These are phyloP conservation scores for Diarsia rubi DNA, from an alignment of 2,888 invertebrate species.

Conservation along the genomic window DNA sequence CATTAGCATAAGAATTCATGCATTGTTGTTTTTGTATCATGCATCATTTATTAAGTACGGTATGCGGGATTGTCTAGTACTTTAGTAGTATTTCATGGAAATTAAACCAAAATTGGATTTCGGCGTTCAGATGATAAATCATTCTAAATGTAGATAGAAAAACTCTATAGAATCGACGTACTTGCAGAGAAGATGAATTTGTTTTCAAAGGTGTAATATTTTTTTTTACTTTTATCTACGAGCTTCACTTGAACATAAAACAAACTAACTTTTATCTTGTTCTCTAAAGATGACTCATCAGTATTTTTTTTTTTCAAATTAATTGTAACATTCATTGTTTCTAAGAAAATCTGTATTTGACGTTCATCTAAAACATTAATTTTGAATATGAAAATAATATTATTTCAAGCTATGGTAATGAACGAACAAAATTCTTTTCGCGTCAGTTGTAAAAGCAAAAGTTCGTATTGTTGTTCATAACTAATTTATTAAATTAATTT, in stretches of 20 bases:
- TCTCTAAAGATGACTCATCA: slow-evolving; percentile 18
- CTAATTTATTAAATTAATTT: slow-evolving; percentile 86
- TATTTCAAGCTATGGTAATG: slow-evolving; percentile 67
- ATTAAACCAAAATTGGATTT: slow-evolving; percentile 38
- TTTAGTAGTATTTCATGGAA: slow-evolving; percentile 41
- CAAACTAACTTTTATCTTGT: slow-evolving; percentile 32
- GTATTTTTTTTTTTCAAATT: slow-evolving; percentile 6
- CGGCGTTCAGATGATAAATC: slow-evolving; percentile 25
- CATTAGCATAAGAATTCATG: slow-evolving; percentile 51
- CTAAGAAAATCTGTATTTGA: slow-evolving; percentile 28
- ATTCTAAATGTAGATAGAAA: slow-evolving; percentile 15
- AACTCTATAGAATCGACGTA: neutral
- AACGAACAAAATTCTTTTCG: slow-evolving; percentile 73
- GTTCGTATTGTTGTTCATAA: slow-evolving; percentile 76
- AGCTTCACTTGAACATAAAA: slow-evolving; percentile 7
- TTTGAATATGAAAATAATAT: slow-evolving; percentile 48
- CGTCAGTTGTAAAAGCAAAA: slow-evolving; percentile 74
- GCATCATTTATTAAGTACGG: slow-evolving; percentile 48
- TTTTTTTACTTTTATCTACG: slow-evolving; percentile 5
- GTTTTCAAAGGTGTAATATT: slow-evolving; percentile 6
- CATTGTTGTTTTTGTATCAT: slow-evolving; percentile 52
- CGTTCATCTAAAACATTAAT: slow-evolving; percentile 18
- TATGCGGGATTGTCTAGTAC: slow-evolving; percentile 25
- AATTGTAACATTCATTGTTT: slow-evolving; percentile 1
- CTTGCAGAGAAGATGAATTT: neutral